These are phyloP conservation scores for Sesamia nonagrioides DNA, from an alignment of 1,140 invertebrate genomes.

Conservation along the genomic window DNA sequence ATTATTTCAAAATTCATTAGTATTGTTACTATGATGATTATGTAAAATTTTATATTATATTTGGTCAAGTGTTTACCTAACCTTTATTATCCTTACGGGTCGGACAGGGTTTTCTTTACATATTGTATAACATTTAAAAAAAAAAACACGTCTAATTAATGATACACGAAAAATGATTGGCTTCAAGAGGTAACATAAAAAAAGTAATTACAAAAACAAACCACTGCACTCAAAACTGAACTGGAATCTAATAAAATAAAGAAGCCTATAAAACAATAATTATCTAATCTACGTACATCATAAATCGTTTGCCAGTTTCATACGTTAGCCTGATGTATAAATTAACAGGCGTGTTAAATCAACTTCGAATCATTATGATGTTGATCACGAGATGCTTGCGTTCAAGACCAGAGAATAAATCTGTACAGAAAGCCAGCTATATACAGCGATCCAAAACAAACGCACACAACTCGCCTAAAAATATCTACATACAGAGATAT, in stretches of 20 bases:
- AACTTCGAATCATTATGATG: slow-evolving; percentile 64
- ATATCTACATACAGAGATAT: no score
- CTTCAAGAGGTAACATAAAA: neutral
- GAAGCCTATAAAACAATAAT: slow-evolving; percentile 48
- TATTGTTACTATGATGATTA: no score
- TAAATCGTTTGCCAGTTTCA: slow-evolving; percentile 55
- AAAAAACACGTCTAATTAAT: neutral
- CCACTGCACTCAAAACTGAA: neutral
- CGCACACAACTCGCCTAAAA: no score
- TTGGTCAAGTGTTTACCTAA: no score
- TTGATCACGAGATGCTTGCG: slow-evolving; percentile 29
- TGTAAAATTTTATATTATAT: no score
- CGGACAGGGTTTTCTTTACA: no score
- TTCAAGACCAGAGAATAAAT: neutral
- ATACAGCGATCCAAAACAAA: neutral
- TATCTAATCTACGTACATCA: slow-evolving; percentile 47
- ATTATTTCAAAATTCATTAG: no score
- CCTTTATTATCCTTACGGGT: no score
- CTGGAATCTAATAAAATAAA: slow-evolving; percentile 43
- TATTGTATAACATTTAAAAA: no score
- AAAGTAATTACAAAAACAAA: slow-evolving; percentile 25
- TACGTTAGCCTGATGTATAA: slow-evolving; percentile 55
- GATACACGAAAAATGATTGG: no score
- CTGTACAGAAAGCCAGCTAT: neutral
- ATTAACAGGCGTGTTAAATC: slow-evolving; percentile 73